Evolutionary conservation across 2,888 invertebrate genomes (phyloP).

Genomic region (Eustalomyia histrio): DNA sequence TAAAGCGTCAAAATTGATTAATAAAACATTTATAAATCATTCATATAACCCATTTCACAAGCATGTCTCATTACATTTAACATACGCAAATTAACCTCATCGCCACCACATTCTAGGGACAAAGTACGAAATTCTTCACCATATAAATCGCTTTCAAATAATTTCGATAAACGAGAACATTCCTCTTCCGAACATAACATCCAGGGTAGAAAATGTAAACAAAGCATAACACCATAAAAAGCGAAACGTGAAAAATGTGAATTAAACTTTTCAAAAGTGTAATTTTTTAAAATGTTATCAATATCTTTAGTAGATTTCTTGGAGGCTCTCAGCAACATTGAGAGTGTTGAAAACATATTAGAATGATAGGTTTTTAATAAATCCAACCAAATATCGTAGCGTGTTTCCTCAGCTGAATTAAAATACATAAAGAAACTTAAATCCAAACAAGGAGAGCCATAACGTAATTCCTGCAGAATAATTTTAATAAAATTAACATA

Average conservation of each 20-base stretch:
- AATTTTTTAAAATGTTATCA: constrained; percentile 21
- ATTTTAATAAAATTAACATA: not conserved
- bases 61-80: constrained; percentile 75
- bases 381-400: constrained; percentile 70
- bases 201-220: constrained; percentile 77
- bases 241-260: constrained; percentile 76
- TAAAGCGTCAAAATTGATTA: no score
- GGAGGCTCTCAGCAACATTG: constrained; percentile 69
- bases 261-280: constrained; percentile 73
- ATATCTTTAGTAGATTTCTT: constrained; percentile 35
- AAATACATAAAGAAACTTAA: constrained; percentile 77
- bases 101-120: constrained; percentile 74
- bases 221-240: constrained; percentile 76
- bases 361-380: constrained; percentile 73
- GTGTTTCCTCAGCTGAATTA: constrained; percentile 71
- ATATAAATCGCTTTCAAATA: constrained; percentile 74
- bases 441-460: constrained; percentile 75
- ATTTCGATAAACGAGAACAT: constrained; percentile 70
- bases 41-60: constrained; percentile 75
- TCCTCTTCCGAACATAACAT: constrained; percentile 72
- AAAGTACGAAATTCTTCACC: constrained; percentile 73
- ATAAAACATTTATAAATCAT: constrained; percentile 52
- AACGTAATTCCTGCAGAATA: constrained; percentile 73
- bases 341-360: constrained; percentile 70
- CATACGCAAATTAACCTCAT: constrained; percentile 73